These are phyloP conservation scores for Diplosoma virens DNA, from an alignment of 23 tunicate species.

Conservation along the genomic window DNA sequence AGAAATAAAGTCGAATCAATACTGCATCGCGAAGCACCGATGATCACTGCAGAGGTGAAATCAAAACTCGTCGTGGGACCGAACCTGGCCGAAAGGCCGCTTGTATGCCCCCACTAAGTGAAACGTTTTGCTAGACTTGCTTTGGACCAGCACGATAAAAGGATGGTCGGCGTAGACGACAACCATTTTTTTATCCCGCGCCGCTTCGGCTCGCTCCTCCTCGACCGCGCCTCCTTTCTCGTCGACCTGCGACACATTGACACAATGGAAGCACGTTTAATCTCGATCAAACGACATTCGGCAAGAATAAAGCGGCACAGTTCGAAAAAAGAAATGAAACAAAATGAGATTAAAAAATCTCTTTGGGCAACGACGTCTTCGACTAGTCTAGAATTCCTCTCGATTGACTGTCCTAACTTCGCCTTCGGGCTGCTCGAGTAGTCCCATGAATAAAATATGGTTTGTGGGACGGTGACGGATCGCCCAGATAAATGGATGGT, in stretches of 20 bases:
- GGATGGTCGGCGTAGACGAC: conserved; percentile 90
- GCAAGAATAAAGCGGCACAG: background rate
- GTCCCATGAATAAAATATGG: conserved; percentile 70
- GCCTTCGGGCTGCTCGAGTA: conserved; percentile 59
- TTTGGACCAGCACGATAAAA: conserved; percentile 64
- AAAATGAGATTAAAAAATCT: too few species aligned
- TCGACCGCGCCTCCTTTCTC: conserved; percentile 65
- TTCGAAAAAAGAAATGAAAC: too few species aligned
- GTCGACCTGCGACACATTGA: conserved; percentile 56
- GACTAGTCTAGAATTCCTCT: conserved; percentile 53
- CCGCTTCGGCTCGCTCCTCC: conserved; percentile 77
- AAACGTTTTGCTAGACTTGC: conserved; percentile 45
- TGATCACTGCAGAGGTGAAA: too few species aligned
- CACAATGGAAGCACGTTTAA: too few species aligned
- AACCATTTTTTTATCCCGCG: conserved; percentile 29
- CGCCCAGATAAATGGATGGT: conserved; percentile 81
- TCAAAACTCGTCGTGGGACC: conserved; percentile 75
- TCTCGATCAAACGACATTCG: background rate
- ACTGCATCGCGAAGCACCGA: too few species aligned
- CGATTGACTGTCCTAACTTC: conserved; percentile 6
- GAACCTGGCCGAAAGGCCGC: conserved; percentile 61
- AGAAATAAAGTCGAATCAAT: too few species aligned
- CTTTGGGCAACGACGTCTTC: too few species aligned
- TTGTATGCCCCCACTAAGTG: conserved; percentile 64
- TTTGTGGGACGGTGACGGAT: conserved; percentile 45